Conservation (phyloP, 2,797 vertebrate genomes). For the Danio aesculapii region DNA sequence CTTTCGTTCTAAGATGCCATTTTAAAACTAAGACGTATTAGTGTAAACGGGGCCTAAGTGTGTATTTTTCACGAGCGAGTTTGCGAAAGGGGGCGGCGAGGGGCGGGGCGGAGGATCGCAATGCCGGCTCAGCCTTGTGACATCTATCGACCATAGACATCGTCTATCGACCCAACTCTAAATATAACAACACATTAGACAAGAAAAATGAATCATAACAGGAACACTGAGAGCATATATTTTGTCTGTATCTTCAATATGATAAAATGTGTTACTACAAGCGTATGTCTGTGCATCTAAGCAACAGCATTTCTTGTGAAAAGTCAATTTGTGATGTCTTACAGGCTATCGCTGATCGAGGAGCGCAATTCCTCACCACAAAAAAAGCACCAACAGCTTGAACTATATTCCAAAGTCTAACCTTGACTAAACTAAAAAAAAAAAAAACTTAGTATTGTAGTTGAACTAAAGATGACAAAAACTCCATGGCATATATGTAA, state of each 20-base stretch:
- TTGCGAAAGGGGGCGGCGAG: too few relatives aligned
- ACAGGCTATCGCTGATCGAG: background rate
- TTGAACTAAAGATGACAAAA: background rate
- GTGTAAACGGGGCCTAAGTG: too few relatives aligned
- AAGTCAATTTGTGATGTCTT: conserved; percentile 2
- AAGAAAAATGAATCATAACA: background rate
- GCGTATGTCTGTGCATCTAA: background rate
- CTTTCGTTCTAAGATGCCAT: too few relatives aligned
- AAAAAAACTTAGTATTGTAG: background rate
- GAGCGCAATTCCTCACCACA: background rate
- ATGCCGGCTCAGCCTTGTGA: too few relatives aligned
- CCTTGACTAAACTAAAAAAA: background rate
- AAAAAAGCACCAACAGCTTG: background rate
- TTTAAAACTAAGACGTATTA: too few relatives aligned
- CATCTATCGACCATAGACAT: too few relatives aligned
- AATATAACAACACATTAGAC: too few relatives aligned
- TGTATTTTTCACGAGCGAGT: too few relatives aligned
- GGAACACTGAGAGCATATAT: background rate
- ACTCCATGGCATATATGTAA: conserved; percentile 15
- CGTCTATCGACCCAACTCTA: too few relatives aligned
- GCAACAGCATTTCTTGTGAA: background rate
- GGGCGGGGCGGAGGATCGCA: too few relatives aligned
- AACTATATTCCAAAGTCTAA: background rate
- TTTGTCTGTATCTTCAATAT: background rate
- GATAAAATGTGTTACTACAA: conserved; percentile 17